Evolutionary conservation across 35 echinoderm and acorn worm genomes (phyloP).

Genomic region (Hemicentrotus pulcherrimus): DNA sequence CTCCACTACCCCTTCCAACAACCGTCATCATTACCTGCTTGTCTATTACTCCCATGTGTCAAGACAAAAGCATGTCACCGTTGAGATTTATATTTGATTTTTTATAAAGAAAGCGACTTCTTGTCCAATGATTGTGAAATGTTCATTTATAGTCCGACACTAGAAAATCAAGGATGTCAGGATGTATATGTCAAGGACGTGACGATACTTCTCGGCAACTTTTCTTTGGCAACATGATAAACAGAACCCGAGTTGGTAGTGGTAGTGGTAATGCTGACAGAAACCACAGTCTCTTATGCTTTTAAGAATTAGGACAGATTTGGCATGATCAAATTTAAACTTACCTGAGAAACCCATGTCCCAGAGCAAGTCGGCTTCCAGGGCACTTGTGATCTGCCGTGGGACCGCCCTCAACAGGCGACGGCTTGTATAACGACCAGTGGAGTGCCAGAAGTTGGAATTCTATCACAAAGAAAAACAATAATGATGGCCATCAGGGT

Average conservation of each 20-base stretch:
- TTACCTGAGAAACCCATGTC: conserved; percentile 94
- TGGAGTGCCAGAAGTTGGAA: conserved; percentile 78
- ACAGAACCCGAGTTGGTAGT: too few relatives aligned
- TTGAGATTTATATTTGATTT: not conserved
- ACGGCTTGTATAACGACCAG: conserved; percentile 69
- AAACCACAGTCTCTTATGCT: too few relatives aligned
- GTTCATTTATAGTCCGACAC: too few relatives aligned
- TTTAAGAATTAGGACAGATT: too few relatives aligned
- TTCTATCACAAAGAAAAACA: conserved; percentile 49
- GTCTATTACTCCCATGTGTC: too few relatives aligned
- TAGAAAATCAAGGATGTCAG: too few relatives aligned
- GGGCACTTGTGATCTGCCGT: conserved; percentile 87
- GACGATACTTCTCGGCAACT: not conserved
- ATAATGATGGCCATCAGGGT: not conserved
- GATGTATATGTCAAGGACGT: too few relatives aligned
- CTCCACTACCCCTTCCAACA: too few relatives aligned
- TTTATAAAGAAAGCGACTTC: not conserved
- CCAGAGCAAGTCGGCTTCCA: conserved; percentile 96
- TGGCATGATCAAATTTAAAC: not conserved
- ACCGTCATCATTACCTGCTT: too few relatives aligned
- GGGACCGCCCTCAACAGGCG: conserved; percentile 84
- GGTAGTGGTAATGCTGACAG: too few relatives aligned
- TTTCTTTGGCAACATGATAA: not conserved
- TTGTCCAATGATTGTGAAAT: not conserved
- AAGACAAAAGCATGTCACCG: not conserved